Base-by-base conservation (phyloP, 2,888 invertebrate species). In the Lycia hirtaria region DNA sequence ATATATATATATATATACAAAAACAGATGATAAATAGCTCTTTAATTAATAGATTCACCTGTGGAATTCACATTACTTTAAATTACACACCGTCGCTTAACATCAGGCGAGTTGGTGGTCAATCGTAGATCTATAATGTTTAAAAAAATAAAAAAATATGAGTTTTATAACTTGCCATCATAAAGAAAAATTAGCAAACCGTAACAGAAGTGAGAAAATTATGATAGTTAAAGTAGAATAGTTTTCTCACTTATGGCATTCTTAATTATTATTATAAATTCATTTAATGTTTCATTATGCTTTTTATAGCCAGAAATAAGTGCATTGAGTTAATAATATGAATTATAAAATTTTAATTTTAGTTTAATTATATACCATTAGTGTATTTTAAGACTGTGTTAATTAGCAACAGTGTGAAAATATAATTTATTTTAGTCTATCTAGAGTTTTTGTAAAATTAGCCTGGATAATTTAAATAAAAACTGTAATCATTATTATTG, bases 181-280 rank as follows among this genome's bases (percentile, higher is more conserved):
- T 4, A 2, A 38, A 38, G 19, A 15, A 40, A 52, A 41, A 7
- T 26, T 15, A 45, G 14, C 30, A 38, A 14, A 28, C 37, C 38
- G 14, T 48, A 35, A 48, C 37, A 28, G 49, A 49, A 35, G 22
- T 44, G 37, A 49, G 43, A 56, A 20, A 35, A 26, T 33, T 48
- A 41, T 41, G 30, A 32, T 47, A n/a, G n/a, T n/a, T n/a, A 54
- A 20, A 40, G 17, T 47, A 32, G n/a, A 32, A 6, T 3, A 32
- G 12, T 32, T 53, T 30, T 20, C 7, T 53, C 4, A 3, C 19
- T 37, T 15, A 22, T 24, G 12, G 6, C 4, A 53, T 40, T 47
- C 47, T 40, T 40, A 47, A 47, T 54, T 32, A 48, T 41, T 54
- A 33, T n/a, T n/a, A n/a, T n/a, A n/a, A n/a, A n/a, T n/a, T n/a